Base-by-base conservation (phyloP, 1,140 invertebrate species). In the Drosophila santomea region DNA sequence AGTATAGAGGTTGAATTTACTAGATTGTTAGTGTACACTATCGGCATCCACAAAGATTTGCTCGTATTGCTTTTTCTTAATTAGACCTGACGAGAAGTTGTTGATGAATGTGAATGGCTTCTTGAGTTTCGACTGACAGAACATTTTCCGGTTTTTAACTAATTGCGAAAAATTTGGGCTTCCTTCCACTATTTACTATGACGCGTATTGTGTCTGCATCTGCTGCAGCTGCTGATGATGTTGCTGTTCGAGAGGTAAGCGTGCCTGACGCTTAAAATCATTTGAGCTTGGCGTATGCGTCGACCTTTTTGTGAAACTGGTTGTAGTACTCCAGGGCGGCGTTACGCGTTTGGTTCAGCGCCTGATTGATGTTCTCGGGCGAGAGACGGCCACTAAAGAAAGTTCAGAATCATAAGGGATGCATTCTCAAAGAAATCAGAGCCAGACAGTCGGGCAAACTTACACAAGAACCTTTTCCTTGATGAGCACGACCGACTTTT, bases 401-500 rank as follows among this genome's bases (percentile, higher is more conserved):
- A 95, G 57, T n/a, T 25, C n/a, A 50, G 3, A 32, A 23, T 7
- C 3, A 10, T 39, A 17, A 17, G 32, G 25, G 41, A 36, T 39
- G 15, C 15, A 3, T 28, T 25, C 36, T 41, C 1, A 0, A 4
- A 54, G 32, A 11, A 48, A 32, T 17, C 11, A n/a, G 32, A 32
- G 11, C 17, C 15, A 17, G 2, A 20, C 25, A 15, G 11, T 12
- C 15, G n/a, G 3, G 20, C 25, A 12, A 85, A 95, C 96, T 96
- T 94, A 97, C 96, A 96, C 93, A 93, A 96, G 96, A 50, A 96
- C 95, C 93, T 96, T 95, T 38, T 94, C 95, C 91, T 94, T 94
- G 76, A 96, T 93, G 93, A 96, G 94, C 45, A 94, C 93, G 11
- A 91, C 74, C 5, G 92, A 91, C 32, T 93, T 76, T 43, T 92